A percentile compares a stretch with the other conserved stretches of the same genome.
phyloP scores from a whole-genome alignment of 2,797 vertebrate species.

The Enteromius unitaeniatus region DNA sequence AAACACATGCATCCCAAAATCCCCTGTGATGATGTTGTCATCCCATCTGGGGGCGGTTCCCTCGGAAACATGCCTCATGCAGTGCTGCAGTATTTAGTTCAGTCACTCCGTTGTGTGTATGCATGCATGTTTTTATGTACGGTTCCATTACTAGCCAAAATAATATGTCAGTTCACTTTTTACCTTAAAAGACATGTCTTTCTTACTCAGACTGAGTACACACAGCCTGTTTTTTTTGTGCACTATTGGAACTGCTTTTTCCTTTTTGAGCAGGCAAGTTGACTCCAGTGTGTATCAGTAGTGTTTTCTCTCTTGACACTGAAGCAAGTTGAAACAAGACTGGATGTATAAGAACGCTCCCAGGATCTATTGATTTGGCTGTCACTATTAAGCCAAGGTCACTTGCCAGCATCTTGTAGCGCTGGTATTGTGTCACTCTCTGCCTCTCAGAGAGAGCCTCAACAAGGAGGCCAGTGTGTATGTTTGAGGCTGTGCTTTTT shows the following conservation, averaged over 20 bases:
- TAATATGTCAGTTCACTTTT: background rate
- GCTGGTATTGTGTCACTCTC: slow-evolving; percentile 4
- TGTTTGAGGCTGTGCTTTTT: background rate
- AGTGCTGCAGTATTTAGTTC: slow-evolving; percentile 23
- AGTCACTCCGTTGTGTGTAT: background rate
- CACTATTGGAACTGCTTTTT: background rate
- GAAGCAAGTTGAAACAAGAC: background rate
- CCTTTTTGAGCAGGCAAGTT: background rate
- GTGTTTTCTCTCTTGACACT: background rate
- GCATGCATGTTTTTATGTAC: slow-evolving; percentile 7
- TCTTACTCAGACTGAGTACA: background rate
- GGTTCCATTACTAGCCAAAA: slow-evolving; percentile 18
- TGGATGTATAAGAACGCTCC: background rate
- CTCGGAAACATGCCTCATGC: slow-evolving; percentile 39
- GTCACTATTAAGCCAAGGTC: slow-evolving; percentile 19
- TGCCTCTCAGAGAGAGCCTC: background rate
- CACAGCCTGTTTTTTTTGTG: slow-evolving; percentile 10
- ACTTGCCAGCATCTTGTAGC: slow-evolving; percentile 15
- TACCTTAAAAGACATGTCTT: background rate
- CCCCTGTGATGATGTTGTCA: slow-evolving; percentile 38
- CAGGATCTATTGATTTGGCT: slow-evolving; percentile 20
- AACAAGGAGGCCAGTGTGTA: background rate
- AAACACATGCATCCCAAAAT: slow-evolving; percentile 7
- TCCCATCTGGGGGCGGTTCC: slow-evolving; percentile 45
- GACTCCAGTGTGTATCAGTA: background rate